Evolutionary conservation across 2,113 vertebrate species (phyloP).

Genomic region (Daboia siamensis): DNA sequence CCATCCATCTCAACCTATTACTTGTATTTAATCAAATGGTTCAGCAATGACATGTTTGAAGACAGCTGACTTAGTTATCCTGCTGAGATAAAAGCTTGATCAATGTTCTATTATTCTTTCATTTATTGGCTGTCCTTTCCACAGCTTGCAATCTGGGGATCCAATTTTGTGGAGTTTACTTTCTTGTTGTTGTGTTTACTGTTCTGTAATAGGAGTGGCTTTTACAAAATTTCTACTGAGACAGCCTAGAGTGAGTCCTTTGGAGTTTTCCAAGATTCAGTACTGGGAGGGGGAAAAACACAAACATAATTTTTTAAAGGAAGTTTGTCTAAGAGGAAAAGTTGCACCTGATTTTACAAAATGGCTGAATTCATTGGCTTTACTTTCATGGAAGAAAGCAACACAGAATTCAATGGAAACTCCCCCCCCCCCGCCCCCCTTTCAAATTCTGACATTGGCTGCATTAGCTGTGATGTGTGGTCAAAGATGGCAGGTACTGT

Average conservation of each 20-base stretch:
- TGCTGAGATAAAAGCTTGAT: conserved; percentile 71
- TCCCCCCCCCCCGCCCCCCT: rapidly evolving
- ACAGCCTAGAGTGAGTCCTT: not conserved
- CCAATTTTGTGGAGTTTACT: conserved; percentile 7
- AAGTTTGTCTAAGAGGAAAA: not conserved
- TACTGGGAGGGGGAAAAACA: not conserved
- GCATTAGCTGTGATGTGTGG: not conserved
- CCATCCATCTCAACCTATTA: conserved; percentile 58
- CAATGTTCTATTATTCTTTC: conserved; percentile 70
- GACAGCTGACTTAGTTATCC: conserved; percentile 64
- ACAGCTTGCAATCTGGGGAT: conserved; percentile 16
- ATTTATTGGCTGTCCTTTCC: conserved; percentile 59
- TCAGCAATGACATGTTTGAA: conserved; percentile 52
- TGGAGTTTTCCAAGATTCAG: not conserved
- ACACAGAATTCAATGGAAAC: not conserved
- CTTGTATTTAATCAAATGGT: conserved; percentile 67
- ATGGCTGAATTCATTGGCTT: not conserved
- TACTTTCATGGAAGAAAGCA: not conserved
- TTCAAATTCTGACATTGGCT: not conserved
- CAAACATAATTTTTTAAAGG: not conserved
- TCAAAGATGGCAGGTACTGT: not conserved
- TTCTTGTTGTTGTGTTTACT: not conserved
- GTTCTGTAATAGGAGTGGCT: not conserved
- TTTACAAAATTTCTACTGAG: not conserved
- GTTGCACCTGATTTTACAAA: not conserved